Base-by-base conservation (phyloP, 2,888 invertebrate species). In the Brachynemurus nebulosus region DNA sequence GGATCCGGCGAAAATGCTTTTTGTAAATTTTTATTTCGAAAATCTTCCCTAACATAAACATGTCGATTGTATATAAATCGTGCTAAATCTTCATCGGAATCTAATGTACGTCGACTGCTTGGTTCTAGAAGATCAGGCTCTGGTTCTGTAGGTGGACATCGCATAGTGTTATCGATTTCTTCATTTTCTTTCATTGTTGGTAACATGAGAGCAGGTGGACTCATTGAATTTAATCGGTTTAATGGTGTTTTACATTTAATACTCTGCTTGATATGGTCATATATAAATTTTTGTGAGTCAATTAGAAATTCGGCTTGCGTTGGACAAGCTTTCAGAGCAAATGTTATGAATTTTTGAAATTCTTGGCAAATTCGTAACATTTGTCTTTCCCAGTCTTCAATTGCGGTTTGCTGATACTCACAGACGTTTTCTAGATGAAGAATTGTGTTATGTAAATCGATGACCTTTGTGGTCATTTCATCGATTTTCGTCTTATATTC, bases 321-420 rank as follows among this genome's bases (percentile, higher is more conserved):
- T 2, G 71, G 69, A 3, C 60, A 52, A 1, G 66, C 58, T 30
- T 58, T 55, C 27, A 71, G 56, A 4, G 65, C 62, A 48, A 64
- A 68, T 52, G 67, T 62, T 25, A 71, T 67, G 50, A 70, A 69
- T 50, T 67, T 69, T 51, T 68, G 68, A 54, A 67, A 70, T 48
- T 70, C 64, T 14, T 55, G 55, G n/a, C 64, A 52, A 25, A 68
- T 59, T 42, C 62, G 57, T 25, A 54, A 42, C 6, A 68, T 45
- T 48, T 62, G 64, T 20, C 54, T 53, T 51, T 68, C 60, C 33
- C 65, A 57, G 5, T 60, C 46, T 12, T 46, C 40, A 4, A 49
- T 45, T 11, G 40, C 33, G 11, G 37, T 35, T 14, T 46, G 34
- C 19, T 42, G 42, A 38, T 51, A 42, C 2, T 47, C 38, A 4